A percentile compares a stretch with the other conserved stretches of the same genome.
Evolutionary conservation across 2,113 vertebrate species (phyloP).

Genomic region (Symphodus melops): DNA sequence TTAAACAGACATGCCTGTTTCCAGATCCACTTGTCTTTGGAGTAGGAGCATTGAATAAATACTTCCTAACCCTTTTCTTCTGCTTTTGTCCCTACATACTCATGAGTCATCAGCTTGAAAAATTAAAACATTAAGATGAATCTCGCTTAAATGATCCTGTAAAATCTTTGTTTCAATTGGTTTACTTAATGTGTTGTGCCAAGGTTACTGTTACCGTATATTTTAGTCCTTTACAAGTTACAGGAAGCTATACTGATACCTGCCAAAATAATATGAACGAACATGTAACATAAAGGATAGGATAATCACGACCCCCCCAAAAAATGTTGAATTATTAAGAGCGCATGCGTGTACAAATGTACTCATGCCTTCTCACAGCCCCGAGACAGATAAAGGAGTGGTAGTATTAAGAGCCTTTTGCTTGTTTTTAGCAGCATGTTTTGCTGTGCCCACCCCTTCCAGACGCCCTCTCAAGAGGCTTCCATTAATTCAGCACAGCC

Average conservation of each 20-base stretch:
- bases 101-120: conserved; percentile 1
- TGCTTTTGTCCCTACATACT: background rate
- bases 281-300: background rate
- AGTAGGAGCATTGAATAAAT: background rate
- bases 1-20: background rate
- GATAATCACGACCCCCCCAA: too few relatives aligned
- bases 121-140: background rate
- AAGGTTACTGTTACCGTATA: conserved; percentile 5
- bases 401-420: conserved; percentile 58
- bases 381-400: conserved; percentile 32
- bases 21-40: background rate
- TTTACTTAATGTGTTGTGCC: conserved; percentile 10
- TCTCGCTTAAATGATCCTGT: background rate
- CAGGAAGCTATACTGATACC: background rate
- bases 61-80: background rate
- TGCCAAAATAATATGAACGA: background rate
- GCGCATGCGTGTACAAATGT: conserved; percentile 11
- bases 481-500: conserved; percentile 66
- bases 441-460: conserved; percentile 48
- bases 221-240: background rate
- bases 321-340: background rate
- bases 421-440: conserved; percentile 43
- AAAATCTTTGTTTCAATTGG: conserved; percentile 1
- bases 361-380: background rate
- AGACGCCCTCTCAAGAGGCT: conserved; percentile 45